Evolutionary conservation across 2,888 invertebrate genomes (phyloP), one percentile per base, ranked within the genome.

Genomic region (Drosophila greeni): DNA sequence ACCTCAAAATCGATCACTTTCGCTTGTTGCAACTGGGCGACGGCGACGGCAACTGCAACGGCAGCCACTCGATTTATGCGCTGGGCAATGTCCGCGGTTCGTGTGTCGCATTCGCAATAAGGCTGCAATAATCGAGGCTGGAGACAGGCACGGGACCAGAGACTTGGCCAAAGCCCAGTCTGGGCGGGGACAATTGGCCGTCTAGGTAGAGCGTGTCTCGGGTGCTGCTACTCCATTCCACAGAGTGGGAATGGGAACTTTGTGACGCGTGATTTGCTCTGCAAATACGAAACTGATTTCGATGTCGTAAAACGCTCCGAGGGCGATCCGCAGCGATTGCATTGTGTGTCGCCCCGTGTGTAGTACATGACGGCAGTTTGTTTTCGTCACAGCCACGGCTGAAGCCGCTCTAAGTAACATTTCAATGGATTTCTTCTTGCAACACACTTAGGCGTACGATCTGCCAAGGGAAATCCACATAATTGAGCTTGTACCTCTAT

Each of bases 1-100:
- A 82, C 69, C 52, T 82, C 61, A 85, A 85, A 83, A 85, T 85
- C 85, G 82, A 82, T 82, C 85, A 82, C 82, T 82, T 82, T 82
- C 85, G 84, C 80, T 84, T 82, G 52, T 66, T 71, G 76, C 74
- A 71, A 77, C 43, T 59, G 37, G 53, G 29, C 58, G 70, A 61
- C 11, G 24, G 20, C 45, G 9, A 26, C 8, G 14, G 48, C 29
- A 20, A 53, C 9, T 31, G 55, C 45, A 56, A 56, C 59, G 8
- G 34, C 49, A 37, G 40, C 23, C 31, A 23, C n/a, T 69, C 45
- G 53, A 54, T 58, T 53, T 52, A 53, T 66, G 57, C 43, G 51
- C 42, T 40, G 33, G 54, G 49, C 57, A 72, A 49, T 42, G 48
- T 39, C 49, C 59, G 48, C 49, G 60, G 49, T 57, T 76, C 71